Base-by-base conservation (phyloP, 2,113 vertebrate genomes). In the Austrofundulus limnaeus region DNA sequence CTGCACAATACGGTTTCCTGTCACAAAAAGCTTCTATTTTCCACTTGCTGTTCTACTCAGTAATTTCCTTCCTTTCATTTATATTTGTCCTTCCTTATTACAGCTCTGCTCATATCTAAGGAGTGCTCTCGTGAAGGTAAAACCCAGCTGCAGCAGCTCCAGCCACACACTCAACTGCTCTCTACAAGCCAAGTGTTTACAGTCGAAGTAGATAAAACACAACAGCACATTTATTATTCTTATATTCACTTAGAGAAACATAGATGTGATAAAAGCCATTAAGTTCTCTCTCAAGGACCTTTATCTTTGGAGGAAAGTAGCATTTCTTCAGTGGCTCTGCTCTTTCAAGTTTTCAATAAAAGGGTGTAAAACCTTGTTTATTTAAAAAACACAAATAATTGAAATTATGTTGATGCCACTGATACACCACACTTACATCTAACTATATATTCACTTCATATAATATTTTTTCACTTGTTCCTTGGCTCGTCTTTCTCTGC, bases 71-170 rank as follows among this genome's bases (percentile, higher is more conserved):
- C 42, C 66, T 59, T 2, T 1, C 66, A 31, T 53, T 66, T 48
- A 31, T 66, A 60, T 70, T 51, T 47, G 11, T 56, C 23, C 28
- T 34, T 68, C 48, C 61, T 41, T 23, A 62, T 66, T 61, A 60
- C 52, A 72, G 43, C 47, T 59, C 28, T 59, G n/a, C 41, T 52
- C 45, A 55, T 46, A 47, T 66, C 54, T 21, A 58, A 41, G 28
- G 38, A 61, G 62, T 43, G 58, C 68, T 50, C 65, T 76, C 66
- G 38, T 51, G 52, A 47, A 73, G 51, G 11, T 39, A 50, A 21
- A 37, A 49, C 53, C 56, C 8, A 72, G 46, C 20, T 46, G 46
- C 54, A 67, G 37, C 49, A 55, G 70, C 11, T 46, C 50, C 59
- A 46, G 8, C 4, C 38, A n/a, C 17, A 39, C 21, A n/a, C n/a